phyloP scores from a whole-genome alignment of 2,113 vertebrate genomes.

The Eptatretus burgeri region DNA sequence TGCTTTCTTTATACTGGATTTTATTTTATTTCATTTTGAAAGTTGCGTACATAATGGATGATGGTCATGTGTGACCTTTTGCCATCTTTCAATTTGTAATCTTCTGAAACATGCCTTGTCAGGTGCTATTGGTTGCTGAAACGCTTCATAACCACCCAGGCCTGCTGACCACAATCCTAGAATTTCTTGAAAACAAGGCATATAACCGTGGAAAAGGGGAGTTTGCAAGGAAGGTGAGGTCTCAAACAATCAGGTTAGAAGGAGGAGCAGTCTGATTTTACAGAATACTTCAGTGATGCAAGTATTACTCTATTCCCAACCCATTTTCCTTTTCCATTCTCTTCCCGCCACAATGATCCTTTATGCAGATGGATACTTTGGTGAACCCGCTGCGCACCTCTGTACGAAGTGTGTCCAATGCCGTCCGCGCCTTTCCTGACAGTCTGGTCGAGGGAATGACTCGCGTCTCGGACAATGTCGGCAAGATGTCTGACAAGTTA shows the following conservation, averaged over 20 bases:
- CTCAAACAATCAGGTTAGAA: too few species aligned
- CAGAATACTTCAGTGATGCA: too few species aligned
- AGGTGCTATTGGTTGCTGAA: slow-evolving; percentile 74
- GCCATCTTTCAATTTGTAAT: too few species aligned
- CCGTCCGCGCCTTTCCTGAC: slow-evolving; percentile 77
- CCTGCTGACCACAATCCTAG: slow-evolving; percentile 42
- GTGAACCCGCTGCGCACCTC: slow-evolving; percentile 91
- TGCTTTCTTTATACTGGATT: too few species aligned
- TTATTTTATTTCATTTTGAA: too few species aligned
- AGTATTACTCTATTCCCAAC: background rate
- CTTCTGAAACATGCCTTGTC: slow-evolving; percentile 8
- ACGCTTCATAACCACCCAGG: slow-evolving; percentile 63
- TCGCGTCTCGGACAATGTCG: slow-evolving; percentile 95
- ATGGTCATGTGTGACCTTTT: too few species aligned
- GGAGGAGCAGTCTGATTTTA: too few species aligned
- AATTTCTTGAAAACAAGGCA: slow-evolving; percentile 90
- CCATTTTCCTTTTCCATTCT: background rate
- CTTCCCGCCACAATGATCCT: background rate
- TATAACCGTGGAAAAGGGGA: slow-evolving; percentile 95
- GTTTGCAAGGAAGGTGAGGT: slow-evolving; percentile 56
- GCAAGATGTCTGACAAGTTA: slow-evolving; percentile 75
- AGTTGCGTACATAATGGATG: too few species aligned
- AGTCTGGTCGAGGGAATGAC: slow-evolving; percentile 91
- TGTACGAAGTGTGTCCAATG: slow-evolving; percentile 92
- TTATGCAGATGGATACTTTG: slow-evolving; percentile 71